phyloP scores from a whole-genome alignment of 2,888 invertebrate species.

The Nezara viridula region DNA sequence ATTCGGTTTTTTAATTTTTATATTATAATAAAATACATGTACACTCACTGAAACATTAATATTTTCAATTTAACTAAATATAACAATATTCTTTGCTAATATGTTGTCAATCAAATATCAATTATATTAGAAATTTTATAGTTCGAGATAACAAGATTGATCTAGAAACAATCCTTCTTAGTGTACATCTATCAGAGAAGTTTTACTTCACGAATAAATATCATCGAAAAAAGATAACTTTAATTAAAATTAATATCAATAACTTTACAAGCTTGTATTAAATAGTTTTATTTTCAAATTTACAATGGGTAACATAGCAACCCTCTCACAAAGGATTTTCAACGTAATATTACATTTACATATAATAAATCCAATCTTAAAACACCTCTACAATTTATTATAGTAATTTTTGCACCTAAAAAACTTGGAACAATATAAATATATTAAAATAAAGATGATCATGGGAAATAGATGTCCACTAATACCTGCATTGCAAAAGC shows the following conservation, averaged over 20 bases:
- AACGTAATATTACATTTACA: constrained; percentile 46
- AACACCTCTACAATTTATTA: constrained; percentile 52
- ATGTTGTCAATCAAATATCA: constrained; percentile 34
- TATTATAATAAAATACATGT: constrained; percentile 49
- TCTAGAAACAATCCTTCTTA: constrained; percentile 56
- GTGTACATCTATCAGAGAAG: constrained; percentile 60
- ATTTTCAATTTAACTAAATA: constrained; percentile 50
- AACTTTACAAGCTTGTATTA: constrained; percentile 56
- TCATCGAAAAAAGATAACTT: constrained; percentile 55
- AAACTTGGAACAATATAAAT: constrained; percentile 52
- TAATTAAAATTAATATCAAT: constrained; percentile 57
- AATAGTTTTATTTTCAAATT: constrained; percentile 56
- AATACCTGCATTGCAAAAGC: constrained; percentile 52
- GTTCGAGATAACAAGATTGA: constrained; percentile 53
- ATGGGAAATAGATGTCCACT: constrained; percentile 61
- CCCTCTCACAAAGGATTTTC: constrained; percentile 58
- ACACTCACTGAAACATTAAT: constrained; percentile 47
- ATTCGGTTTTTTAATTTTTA: not conserved
- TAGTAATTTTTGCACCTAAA: constrained; percentile 55
- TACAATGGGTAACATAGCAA: constrained; percentile 59
- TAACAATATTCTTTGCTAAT: constrained; percentile 55
- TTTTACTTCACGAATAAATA: constrained; percentile 56
- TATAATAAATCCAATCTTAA: constrained; percentile 50
- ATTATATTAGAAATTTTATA: constrained; percentile 50
- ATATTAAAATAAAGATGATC: constrained; percentile 55